Percentiles rank a stretch among this genome's conserved stretches.
These are phyloP conservation scores for Ranitomeya variabilis DNA, from an alignment of 2,113 vertebrate genomes.

Conservation along the genomic window DNA sequence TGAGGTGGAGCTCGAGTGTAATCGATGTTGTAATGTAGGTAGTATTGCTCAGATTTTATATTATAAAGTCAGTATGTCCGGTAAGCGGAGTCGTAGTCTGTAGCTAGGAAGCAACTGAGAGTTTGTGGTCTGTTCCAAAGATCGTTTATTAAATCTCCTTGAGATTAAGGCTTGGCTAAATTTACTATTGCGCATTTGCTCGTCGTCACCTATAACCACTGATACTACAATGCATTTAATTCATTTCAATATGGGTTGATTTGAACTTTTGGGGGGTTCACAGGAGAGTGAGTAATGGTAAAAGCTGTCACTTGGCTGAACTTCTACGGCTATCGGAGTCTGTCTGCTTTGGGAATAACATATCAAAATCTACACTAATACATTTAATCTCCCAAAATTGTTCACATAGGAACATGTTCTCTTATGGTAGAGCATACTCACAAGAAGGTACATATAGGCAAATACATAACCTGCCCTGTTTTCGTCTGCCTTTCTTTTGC, in stretches of 20 bases:
- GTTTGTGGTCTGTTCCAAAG: neutral
- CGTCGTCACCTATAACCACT: neutral
- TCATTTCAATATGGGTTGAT: neutral
- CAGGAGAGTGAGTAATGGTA: conserved; percentile 9
- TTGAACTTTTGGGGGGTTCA: conserved; percentile 11
- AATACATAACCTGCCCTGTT: conserved; percentile 50
- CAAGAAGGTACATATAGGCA: neutral
- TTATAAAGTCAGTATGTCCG: neutral
- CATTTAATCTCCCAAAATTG: neutral
- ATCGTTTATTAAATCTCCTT: neutral
- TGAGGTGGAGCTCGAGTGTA: too few species aligned
- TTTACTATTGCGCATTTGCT: neutral
- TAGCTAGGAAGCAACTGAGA: neutral
- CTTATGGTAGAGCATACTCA: neutral
- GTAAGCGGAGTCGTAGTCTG: neutral
- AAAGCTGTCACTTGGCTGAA: conserved; percentile 18
- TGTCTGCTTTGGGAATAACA: neutral
- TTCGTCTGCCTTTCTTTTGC: conserved; percentile 42
- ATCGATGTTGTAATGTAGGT: too few species aligned
- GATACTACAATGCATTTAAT: neutral
- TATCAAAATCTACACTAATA: neutral
- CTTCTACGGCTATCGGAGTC: neutral
- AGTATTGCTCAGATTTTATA: too few species aligned
- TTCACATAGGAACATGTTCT: neutral
- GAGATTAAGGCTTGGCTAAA: neutral